phyloP scores from a whole-genome alignment of 2,113 vertebrate species.

The Chinchilla lanigera region DNA sequence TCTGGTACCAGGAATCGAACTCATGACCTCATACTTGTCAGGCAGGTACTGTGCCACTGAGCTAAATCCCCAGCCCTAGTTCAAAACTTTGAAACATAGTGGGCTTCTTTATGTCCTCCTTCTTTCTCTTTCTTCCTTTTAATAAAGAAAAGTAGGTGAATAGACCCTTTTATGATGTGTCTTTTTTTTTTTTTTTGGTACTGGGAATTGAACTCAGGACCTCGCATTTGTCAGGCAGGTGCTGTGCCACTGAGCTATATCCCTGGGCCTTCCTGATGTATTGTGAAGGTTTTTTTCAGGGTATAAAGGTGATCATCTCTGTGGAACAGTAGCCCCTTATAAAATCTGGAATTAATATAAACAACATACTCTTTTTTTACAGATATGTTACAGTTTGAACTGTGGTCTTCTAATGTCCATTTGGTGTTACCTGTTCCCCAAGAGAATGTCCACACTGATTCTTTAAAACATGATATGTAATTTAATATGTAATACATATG shows the following conservation, averaged over 20 bases:
- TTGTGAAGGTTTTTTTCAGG: background rate
- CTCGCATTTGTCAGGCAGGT: too few relatives aligned
- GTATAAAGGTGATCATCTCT: slow-evolving; percentile 41
- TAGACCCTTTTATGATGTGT: background rate
- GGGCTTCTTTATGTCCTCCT: background rate
- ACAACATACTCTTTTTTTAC: background rate
- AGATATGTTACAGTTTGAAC: background rate
- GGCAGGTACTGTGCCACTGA: too few relatives aligned
- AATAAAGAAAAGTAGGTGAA: slow-evolving; percentile 33
- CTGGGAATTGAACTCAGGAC: too few relatives aligned
- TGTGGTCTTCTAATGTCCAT: background rate
- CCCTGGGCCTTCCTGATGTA: background rate
- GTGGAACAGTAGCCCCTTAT: background rate
- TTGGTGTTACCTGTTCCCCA: background rate
- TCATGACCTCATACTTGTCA: too few relatives aligned
- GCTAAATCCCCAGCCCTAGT: too few relatives aligned
- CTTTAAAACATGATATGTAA: background rate
- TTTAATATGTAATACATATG: background rate
- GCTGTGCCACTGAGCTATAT: too few relatives aligned
- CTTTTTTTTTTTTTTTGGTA: background rate
- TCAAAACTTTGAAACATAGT: slow-evolving; percentile 18
- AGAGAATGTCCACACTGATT: background rate
- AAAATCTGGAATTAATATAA: slow-evolving; percentile 5
- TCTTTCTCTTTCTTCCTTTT: background rate
- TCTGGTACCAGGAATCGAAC: too few relatives aligned